These are phyloP conservation scores for Drosophila helvetica DNA, from an alignment of 2,888 invertebrate species.

Conservation along the genomic window DNA sequence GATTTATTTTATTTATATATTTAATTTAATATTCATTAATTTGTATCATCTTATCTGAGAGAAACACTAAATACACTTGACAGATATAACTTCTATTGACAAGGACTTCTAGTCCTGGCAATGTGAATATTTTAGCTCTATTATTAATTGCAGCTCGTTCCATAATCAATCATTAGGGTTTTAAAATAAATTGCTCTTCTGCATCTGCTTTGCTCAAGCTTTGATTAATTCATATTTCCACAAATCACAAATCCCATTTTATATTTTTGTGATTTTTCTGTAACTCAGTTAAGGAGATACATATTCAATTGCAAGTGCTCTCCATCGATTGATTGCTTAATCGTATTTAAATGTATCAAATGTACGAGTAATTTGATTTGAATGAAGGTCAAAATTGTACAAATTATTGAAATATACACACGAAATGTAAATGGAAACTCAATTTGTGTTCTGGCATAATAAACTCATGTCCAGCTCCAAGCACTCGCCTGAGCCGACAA, in stretches of 20 bases:
- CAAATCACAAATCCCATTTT: too few relatives aligned
- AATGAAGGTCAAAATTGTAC: slow-evolving; percentile 5
- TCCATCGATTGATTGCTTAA: neutral
- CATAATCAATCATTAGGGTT: too few relatives aligned
- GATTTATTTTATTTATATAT: too few relatives aligned
- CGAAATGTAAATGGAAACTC: slow-evolving; percentile 23
- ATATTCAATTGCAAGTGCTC: neutral
- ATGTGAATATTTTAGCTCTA: too few relatives aligned
- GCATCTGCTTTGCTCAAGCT: neutral
- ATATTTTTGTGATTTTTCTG: neutral
- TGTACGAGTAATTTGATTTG: neutral
- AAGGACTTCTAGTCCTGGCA: too few relatives aligned
- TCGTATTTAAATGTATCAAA: neutral
- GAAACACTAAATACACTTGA: too few relatives aligned
- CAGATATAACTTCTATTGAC: too few relatives aligned
- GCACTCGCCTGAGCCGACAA: slow-evolving; percentile 4
- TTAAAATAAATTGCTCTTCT: too few relatives aligned
- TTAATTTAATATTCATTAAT: too few relatives aligned
- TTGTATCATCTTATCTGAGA: too few relatives aligned
- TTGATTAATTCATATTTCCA: neutral
- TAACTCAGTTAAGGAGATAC: neutral
- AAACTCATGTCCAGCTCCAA: slow-evolving; percentile 39
- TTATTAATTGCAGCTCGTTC: too few relatives aligned
- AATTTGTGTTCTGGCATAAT: slow-evolving; percentile 43
- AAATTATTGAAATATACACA: slow-evolving; percentile 10